Base-by-base conservation (phyloP, 2,797 vertebrate genomes). In the Phylloscopus collybita region DNA sequence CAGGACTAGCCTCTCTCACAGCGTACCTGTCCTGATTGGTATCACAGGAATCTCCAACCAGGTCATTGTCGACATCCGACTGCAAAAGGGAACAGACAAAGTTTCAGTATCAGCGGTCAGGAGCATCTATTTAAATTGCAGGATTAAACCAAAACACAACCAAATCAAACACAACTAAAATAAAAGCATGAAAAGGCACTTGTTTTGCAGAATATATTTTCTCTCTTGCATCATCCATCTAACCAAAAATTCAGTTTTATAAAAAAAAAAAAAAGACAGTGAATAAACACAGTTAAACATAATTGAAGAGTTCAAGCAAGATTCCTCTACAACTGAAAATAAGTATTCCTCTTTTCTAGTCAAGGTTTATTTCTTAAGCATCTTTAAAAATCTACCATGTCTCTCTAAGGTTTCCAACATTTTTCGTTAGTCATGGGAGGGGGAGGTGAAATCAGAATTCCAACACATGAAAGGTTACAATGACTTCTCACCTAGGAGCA, bases 11-110 rank as follows among this genome's bases (percentile, higher is more conserved):
- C 34, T 90, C 53, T 78, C 36, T 22, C 29, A 60, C 11, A 74
- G 34, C 92, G 32, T 98, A 99, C 99, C 99, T 99, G 98, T 99
- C 99, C 97, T 99, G 99, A 97, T 99, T 99, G 93, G 99, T 99
- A 95, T 99, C 99, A 20, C 99, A 99, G 65, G 99, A 99, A 96
- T 99, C 99, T 96, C 99, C 99, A 66, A 99, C 98, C 81, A 99
- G 98, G 92, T 99, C 99, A 36, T 99, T 99, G 94, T 99, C 99
- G 66, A 99, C 64, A 79, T 99, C 99, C 0, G 99, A 99, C 99
- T 99, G 97, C 61, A 98, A 98, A 95, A 85, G 92, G 61, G 95
- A 96, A 93, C 26, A 50, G 16, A 91, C 32, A 47, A 80, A 76
- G 34, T 54, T 90, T 49, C 78, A 79, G 16, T 54, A 36, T 70